A percentile compares a stretch with the other conserved stretches of the same genome.
Evolutionary conservation across 2,888 invertebrate species (phyloP).

Genomic region (Cryptosula pallasiana): DNA sequence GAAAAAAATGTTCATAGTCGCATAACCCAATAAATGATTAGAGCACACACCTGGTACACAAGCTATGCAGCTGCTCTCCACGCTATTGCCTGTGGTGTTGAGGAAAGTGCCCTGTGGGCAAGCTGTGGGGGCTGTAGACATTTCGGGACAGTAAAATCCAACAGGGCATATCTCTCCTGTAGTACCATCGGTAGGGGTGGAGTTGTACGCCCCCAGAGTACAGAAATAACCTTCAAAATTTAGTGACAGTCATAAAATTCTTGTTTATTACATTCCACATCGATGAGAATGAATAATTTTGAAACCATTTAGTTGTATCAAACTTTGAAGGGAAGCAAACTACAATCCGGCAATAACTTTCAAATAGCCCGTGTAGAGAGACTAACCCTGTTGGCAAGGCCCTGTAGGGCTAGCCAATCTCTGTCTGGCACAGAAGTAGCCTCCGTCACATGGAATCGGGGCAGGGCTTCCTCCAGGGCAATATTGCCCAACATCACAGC

Average conservation of each 20-base stretch:
- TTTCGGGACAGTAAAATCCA: slow-evolving; percentile 45
- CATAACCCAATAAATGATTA: not conserved
- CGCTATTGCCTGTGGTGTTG: slow-evolving; percentile 34
- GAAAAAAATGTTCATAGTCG: not conserved
- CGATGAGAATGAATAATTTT: no score
- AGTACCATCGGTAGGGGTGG: slow-evolving; percentile 40
- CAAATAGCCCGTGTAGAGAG: no score
- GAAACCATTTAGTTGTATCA: no score
- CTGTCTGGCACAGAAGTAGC: slow-evolving; percentile 35
- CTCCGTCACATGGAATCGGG: slow-evolving; percentile 33
- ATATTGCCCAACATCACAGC: slow-evolving; percentile 38
- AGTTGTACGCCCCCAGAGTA: slow-evolving; percentile 39
- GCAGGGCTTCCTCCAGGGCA: slow-evolving; percentile 42
- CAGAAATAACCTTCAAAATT: slow-evolving; percentile 34
- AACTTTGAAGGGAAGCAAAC: no score
- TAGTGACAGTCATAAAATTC: no score
- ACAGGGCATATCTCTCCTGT: slow-evolving; percentile 43
- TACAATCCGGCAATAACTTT: no score
- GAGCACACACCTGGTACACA: slow-evolving; percentile 40
- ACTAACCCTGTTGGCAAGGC: slow-evolving; percentile 40
- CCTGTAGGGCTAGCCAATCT: slow-evolving; percentile 37
- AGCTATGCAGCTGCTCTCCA: slow-evolving; percentile 36
- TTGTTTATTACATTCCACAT: no score
- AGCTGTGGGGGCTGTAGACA: slow-evolving; percentile 34
- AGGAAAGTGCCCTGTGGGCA: slow-evolving; percentile 46